A percentile compares a stretch with the other conserved stretches of the same genome.
These are phyloP conservation scores for Felis catus DNA, from an alignment of 2,113 vertebrate genomes.

Conservation along the genomic window F.catus_Fca126_mat1.0 CM031418.1:54843501-54844000, in stretches of 20 bases:
- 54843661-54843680: constrained; percentile 77
- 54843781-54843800: background rate
- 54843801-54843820: background rate
- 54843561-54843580: background rate
- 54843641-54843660: background rate
- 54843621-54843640: constrained; percentile 72
- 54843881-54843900: background rate
- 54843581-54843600: background rate
- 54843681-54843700: background rate
- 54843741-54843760: background rate
- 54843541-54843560: background rate
- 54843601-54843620: background rate
- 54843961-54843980: background rate
- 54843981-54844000: background rate
- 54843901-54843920: background rate
- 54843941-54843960: background rate
- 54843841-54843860: background rate
- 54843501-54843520: background rate
- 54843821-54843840: background rate
- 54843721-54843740: constrained; percentile 83
- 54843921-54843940: background rate
- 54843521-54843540: background rate
- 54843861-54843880: background rate
- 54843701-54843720: background rate
- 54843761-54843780: background rate